phyloP scores from a whole-genome alignment of 35 echinoderm and acorn worm genomes.

The Heliocidaris tuberculata region DNA sequence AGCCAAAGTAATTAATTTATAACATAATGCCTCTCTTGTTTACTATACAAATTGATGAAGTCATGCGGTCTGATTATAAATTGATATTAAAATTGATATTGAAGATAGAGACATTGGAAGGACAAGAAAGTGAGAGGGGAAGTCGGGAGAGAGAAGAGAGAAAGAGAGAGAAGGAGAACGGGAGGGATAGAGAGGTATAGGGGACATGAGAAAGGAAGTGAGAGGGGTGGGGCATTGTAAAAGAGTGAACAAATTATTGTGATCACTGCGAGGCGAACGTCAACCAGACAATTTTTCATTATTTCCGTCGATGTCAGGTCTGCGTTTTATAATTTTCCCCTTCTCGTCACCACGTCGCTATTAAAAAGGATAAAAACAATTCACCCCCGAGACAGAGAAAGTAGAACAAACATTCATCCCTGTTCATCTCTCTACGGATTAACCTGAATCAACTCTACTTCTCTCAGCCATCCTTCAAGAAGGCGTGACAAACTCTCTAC shows the following conservation, averaged over 20 bases:
- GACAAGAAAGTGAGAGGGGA: no score
- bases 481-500: neutral
- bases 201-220: neutral
- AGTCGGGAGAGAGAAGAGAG: neutral
- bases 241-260: neutral
- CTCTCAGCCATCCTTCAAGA: neutral
- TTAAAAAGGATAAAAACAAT: neutral
- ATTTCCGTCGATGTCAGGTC: neutral
- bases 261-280: neutral
- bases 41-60: no score
- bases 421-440: neutral
- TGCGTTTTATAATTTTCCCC: no score
- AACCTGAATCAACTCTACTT: neutral
- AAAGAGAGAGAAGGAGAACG: neutral
- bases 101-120: no score
- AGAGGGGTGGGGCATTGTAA: neutral
- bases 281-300: neutral
- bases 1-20: neutral
- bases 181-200: no score
- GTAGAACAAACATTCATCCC: slow-evolving; percentile 8
- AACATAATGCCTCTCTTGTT: neutral
- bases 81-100: no score
- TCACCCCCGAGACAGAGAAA: slow-evolving; percentile 12
- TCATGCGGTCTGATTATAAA: no score
- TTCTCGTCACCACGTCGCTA: neutral